These are phyloP conservation scores for Galleria mellonella DNA, from an alignment of 1,140 invertebrate species.

Conservation along the genomic window DNA sequence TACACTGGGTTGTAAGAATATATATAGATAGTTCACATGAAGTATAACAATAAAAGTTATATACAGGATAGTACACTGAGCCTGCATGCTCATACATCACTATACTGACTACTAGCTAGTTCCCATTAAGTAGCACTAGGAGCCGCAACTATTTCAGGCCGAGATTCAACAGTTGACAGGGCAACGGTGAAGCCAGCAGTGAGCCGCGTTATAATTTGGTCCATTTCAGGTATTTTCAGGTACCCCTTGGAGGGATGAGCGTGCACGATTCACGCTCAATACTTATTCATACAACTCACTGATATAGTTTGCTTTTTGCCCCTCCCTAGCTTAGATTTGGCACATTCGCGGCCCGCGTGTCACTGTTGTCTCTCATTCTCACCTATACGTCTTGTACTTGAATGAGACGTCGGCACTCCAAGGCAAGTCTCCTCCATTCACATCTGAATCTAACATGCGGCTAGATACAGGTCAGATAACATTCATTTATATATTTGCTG, in stretches of 20 bases:
- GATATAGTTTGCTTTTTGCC: slow-evolving; percentile 75
- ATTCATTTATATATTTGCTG: slow-evolving; percentile 61
- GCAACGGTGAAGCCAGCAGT: slow-evolving; percentile 62
- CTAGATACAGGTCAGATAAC: slow-evolving; percentile 68
- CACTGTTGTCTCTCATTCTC: slow-evolving; percentile 76
- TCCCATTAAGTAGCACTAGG: slow-evolving; percentile 46
- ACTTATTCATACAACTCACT: slow-evolving; percentile 63
- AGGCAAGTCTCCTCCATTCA: slow-evolving; percentile 73
- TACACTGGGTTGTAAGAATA: no score
- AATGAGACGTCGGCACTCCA: slow-evolving; percentile 70
- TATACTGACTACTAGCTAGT: slow-evolving; percentile 22
- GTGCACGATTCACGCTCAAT: slow-evolving; percentile 50
- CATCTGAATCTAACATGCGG: slow-evolving; percentile 68
- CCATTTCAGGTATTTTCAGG: slow-evolving; percentile 72
- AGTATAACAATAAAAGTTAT: no score
- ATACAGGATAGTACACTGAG: not conserved
- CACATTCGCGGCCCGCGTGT: slow-evolving; percentile 74
- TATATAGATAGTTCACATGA: no score
- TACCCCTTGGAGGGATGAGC: slow-evolving; percentile 54
- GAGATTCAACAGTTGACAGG: slow-evolving; percentile 74
- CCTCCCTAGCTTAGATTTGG: slow-evolving; percentile 76
- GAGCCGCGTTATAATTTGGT: slow-evolving; percentile 61
- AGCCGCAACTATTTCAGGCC: slow-evolving; percentile 59
- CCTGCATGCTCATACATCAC: not conserved
- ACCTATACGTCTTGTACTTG: slow-evolving; percentile 75